Percentiles rank a stretch among this genome's conserved stretches.
These are phyloP conservation scores for Eumacrocentrus americanus DNA, from an alignment of 2,888 invertebrate genomes.

Conservation along the genomic window DNA sequence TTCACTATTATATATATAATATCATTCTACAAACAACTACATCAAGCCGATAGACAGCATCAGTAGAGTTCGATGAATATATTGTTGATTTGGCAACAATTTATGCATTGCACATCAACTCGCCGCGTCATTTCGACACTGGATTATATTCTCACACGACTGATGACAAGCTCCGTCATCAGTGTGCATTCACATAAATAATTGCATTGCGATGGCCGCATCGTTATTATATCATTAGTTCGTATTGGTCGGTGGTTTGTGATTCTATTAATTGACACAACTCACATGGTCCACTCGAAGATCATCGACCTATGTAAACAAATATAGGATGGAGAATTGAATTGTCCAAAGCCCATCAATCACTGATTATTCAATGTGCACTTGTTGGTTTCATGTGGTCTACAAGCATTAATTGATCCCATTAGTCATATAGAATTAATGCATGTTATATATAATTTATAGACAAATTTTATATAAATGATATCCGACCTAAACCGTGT, in stretches of 20 bases:
- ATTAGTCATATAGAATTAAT: no score
- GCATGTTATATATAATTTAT: no score
- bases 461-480: no score
- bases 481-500: no score
- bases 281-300: slow-evolving; percentile 2
- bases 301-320: not conserved
- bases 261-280: slow-evolving; percentile 16
- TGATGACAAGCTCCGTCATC: slow-evolving; percentile 48
- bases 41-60: no score
- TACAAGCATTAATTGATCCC: no score
- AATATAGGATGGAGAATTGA: no score
- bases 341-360: no score
- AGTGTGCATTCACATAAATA: slow-evolving; percentile 54
- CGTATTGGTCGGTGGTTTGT: slow-evolving; percentile 36
- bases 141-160: slow-evolving; percentile 38
- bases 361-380: no score
- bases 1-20: no score
- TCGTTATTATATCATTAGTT: slow-evolving; percentile 51
- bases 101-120: slow-evolving; percentile 40
- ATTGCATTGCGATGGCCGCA: slow-evolving; percentile 43
- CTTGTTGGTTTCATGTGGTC: no score
- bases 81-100: slow-evolving; percentile 54
- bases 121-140: slow-evolving; percentile 47
- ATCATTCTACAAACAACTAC: no score
- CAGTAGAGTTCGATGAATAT: slow-evolving; percentile 48